These are phyloP conservation scores for Eonycteris spelaea DNA, from an alignment of 2,113 vertebrate species.

Conservation along the genomic window DNA sequence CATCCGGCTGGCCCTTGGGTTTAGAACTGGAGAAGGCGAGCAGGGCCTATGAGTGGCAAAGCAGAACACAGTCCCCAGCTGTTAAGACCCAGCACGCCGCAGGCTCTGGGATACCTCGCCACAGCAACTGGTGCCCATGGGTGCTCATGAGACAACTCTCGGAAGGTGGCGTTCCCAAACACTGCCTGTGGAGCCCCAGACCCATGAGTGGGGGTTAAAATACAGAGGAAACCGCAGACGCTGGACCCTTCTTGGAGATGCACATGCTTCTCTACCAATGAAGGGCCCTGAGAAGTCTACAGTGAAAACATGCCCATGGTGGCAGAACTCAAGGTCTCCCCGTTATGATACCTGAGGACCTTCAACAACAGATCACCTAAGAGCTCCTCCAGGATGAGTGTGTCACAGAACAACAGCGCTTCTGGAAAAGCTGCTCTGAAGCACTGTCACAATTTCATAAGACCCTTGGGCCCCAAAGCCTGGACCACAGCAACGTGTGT, in stretches of 20 bases:
- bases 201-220: neutral
- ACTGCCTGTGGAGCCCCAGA: neutral
- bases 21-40: neutral
- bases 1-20: fast-evolving
- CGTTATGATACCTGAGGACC: neutral
- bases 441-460: neutral
- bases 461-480: neutral
- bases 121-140: neutral
- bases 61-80: neutral
- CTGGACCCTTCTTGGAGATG: too few species aligned
- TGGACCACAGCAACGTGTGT: neutral
- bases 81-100: neutral
- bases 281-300: neutral
- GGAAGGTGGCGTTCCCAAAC: neutral
- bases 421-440: neutral
- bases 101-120: fast-evolving
- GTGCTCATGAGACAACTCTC: neutral
- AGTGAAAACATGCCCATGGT: neutral
- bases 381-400: neutral
- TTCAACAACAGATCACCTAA: fast-evolving
- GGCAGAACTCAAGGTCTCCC: neutral
- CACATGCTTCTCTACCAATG: fast-evolving
- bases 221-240: fast-evolving
- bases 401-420: fast-evolving
- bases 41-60: neutral